phyloP scores from a whole-genome alignment of 2,113 vertebrate species.

The Ciconia stormi region DNA sequence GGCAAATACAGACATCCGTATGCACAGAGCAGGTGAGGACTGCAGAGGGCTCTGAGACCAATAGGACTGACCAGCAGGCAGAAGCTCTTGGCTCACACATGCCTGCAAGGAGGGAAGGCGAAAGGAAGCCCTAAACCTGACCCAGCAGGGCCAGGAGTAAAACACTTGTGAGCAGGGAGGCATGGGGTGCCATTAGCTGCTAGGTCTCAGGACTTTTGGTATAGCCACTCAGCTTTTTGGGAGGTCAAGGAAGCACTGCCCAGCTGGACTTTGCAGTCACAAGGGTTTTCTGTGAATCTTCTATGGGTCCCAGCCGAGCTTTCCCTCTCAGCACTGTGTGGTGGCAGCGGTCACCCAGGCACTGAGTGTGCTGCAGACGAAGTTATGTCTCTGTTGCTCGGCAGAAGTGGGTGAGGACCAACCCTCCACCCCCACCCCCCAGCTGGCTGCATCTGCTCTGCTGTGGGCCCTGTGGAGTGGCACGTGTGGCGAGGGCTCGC shows the following conservation, averaged over 20 bases:
- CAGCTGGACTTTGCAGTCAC: background rate
- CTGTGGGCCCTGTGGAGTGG: background rate
- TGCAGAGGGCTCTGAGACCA: background rate
- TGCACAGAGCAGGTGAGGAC: background rate
- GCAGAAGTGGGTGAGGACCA: background rate
- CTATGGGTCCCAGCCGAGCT: background rate
- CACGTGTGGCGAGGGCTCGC: rapidly evolving
- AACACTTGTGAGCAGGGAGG: background rate
- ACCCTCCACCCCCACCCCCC: too few species aligned
- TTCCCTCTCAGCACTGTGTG: background rate
- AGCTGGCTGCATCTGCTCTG: background rate
- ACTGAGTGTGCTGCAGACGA: background rate
- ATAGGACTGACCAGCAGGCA: background rate
- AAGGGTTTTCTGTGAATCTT: background rate
- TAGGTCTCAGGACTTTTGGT: background rate
- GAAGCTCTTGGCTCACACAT: background rate
- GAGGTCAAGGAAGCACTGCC: background rate
- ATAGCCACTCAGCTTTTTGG: background rate
- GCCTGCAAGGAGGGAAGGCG: background rate
- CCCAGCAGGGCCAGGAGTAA: background rate
- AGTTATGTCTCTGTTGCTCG: background rate
- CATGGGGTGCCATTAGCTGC: background rate
- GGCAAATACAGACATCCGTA: background rate
- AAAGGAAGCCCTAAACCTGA: background rate
- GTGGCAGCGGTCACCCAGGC: background rate